Base-by-base conservation (phyloP, 2,797 vertebrate species). In the Melanotaenia boesemani region DNA sequence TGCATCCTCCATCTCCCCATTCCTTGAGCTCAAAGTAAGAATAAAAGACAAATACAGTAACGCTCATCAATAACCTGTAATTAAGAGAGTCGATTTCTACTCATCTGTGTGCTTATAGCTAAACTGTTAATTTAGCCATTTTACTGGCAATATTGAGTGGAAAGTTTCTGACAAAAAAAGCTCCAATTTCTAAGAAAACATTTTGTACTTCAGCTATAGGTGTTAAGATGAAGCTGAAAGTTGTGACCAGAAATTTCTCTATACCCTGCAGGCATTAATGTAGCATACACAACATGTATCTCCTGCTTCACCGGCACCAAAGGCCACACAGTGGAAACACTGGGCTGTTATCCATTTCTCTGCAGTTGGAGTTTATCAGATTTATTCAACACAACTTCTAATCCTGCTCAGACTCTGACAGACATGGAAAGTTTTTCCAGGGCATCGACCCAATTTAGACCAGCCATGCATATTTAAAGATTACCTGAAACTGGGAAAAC, bases 291-390 rank as follows among this genome's bases (percentile, higher is more conserved):
- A 83, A 77, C 77, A 79, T 56, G 72, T 80, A 75, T 82, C 78
- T 81, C 71, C 80, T 75, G 86, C 70, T 72, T 37, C 72, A 83
- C 82, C 78, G 74, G 76, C 82, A 79, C 68, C 57, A 57, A 9
- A 69, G 55, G 41, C 34, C 61, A 70, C 12, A 22, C 59, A 26
- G 64, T 22, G 67, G 80, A 65, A 81, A 82, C 80, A 81, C 37
- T 63, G 77, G 12, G 66, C 69, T 37, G 34, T 28, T n/a, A 58
- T 74, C 52, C 6, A 36, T 54, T 76, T 75, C 48, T 77, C 52
- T 79, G 44, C 56, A 44, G 59, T 11, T 20, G 57, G 10, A 58
- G 41, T 62, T 67, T 1, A 39, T 63, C 20, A n/a, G 58, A 63
- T 83, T 50, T 36, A 60, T 67, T 44, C 63, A 65, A 56, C 60